phyloP scores from a whole-genome alignment of 2,113 vertebrate genomes.

The Chrysemys picta region DNA sequence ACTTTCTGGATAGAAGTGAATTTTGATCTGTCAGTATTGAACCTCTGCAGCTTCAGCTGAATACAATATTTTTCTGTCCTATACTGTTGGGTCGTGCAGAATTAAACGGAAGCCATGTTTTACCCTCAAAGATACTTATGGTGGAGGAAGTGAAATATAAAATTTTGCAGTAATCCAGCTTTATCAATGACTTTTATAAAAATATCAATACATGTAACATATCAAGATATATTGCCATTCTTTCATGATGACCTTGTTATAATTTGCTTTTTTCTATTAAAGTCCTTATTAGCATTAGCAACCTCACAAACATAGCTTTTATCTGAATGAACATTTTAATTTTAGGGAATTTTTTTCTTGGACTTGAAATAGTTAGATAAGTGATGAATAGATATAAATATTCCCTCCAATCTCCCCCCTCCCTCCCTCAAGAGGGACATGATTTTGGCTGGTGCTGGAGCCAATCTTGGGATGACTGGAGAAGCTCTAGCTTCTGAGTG shows the following conservation, averaged over 20 bases:
- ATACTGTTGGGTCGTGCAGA: not conserved
- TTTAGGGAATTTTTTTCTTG: accelerated
- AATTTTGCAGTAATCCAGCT: not conserved
- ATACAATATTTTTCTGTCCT: not conserved
- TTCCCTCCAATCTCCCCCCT: too few relatives aligned
- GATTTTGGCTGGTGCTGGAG: not conserved
- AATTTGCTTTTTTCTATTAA: not conserved
- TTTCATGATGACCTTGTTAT: accelerated
- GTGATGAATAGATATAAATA: too few relatives aligned
- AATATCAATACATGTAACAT: not conserved
- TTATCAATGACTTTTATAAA: not conserved
- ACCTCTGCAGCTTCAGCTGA: not conserved
- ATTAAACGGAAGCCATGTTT: not conserved
- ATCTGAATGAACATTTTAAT: not conserved
- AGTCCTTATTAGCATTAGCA: accelerated
- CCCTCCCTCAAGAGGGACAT: too few relatives aligned
- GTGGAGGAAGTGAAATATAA: not conserved
- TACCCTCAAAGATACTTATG: not conserved
- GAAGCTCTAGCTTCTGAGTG: not conserved
- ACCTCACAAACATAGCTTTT: accelerated
- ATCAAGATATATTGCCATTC: accelerated
- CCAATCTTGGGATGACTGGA: not conserved
- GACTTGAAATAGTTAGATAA: not conserved
- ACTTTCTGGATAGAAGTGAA: not conserved
- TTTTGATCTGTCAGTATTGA: not conserved